Evolutionary conservation across 1,140 invertebrate genomes (phyloP).

Genomic region (Oreohelix idahoensis): DNA sequence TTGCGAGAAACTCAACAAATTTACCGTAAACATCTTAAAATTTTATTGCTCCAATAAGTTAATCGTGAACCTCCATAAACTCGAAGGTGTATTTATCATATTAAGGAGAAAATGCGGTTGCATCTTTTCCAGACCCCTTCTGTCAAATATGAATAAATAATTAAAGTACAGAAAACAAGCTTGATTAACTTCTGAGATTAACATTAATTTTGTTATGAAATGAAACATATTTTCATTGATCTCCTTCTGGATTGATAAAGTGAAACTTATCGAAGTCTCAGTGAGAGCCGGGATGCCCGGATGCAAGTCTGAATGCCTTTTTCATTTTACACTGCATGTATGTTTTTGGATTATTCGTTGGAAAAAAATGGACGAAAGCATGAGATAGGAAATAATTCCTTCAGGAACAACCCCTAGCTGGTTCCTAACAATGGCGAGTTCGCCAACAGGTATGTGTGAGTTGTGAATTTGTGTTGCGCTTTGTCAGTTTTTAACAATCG

Average conservation of each 20-base stretch:
- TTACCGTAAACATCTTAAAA: no score
- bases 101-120: no score
- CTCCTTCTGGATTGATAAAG: neutral
- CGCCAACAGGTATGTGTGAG: constrained; percentile 15
- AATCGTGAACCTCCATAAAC: no score
- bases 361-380: constrained; percentile 51
- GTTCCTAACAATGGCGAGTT: constrained; percentile 37
- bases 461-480: neutral
- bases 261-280: constrained; percentile 26
- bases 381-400: constrained; percentile 34
- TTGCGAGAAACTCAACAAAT: no score
- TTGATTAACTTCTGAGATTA: neutral
- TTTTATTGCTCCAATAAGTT: no score
- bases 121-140: no score
- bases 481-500: neutral
- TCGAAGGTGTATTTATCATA: no score
- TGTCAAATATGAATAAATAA: no score
- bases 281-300: constrained; percentile 44
- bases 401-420: constrained; percentile 19
- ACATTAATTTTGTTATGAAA: neutral
- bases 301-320: constrained; percentile 33
- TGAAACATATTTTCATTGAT: constrained; percentile 10
- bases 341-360: neutral
- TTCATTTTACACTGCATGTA: neutral
- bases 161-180: neutral